Evolutionary conservation across 2,797 vertebrate species (phyloP).

Genomic region (Sebastiscus tertius): DNA sequence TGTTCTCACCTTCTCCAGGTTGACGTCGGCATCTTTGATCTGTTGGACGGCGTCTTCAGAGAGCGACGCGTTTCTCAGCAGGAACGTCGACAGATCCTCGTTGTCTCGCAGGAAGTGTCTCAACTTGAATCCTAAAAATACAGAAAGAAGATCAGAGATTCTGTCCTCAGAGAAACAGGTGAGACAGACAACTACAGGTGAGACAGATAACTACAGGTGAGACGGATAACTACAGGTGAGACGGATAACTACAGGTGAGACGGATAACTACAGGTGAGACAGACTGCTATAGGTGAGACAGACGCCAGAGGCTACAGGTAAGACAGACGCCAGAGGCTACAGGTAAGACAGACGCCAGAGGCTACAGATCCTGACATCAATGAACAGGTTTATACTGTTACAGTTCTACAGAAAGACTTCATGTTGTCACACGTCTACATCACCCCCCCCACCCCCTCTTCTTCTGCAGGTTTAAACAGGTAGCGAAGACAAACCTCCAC

Average conservation of each 20-base stretch:
- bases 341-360: background rate
- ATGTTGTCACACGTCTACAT: conserved; percentile 34
- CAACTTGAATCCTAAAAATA: conserved; percentile 87
- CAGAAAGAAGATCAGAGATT: conserved; percentile 29
- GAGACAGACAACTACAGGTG: background rate
- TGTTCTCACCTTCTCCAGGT: conserved; percentile 86
- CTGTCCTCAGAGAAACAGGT: background rate
- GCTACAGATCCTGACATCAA: no score
- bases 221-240: no score
- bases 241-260: background rate
- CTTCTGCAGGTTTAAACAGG: conserved; percentile 61
- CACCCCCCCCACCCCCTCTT: background rate
- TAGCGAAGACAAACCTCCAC: background rate
- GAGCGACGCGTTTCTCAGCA: conserved; percentile 85
- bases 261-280: background rate
- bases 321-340: background rate
- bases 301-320: background rate
- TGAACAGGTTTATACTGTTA: background rate
- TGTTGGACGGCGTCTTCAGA: conserved; percentile 75
- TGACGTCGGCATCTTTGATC: conserved; percentile 83
- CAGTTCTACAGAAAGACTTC: background rate
- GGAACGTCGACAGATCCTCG: conserved; percentile 90
- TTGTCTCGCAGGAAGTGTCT: conserved; percentile 91
- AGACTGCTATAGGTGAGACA: background rate
- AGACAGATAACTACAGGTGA: background rate